phyloP scores from a whole-genome alignment of 35 echinoderm and acorn worm species.

The Ophiothrix spiculata region DNA sequence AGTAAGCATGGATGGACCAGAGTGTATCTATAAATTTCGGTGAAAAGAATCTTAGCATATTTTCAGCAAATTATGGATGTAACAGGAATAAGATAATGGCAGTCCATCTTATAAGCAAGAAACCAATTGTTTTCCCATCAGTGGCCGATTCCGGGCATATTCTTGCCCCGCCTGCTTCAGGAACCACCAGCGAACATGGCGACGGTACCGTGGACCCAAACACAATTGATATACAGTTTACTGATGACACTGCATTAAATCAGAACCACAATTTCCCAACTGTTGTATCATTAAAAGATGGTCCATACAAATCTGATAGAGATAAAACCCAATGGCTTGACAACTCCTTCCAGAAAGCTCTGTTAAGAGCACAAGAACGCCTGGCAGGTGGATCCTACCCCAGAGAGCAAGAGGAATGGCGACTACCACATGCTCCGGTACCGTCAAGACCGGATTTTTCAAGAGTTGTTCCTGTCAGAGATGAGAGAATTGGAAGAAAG shows the following conservation, averaged over 20 bases:
- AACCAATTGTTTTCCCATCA: not conserved
- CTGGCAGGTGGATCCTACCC: constrained; percentile 46
- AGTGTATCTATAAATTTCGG: too few species aligned
- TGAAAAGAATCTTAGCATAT: too few species aligned
- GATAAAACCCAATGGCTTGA: constrained; percentile 58
- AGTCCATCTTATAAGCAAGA: not conserved
- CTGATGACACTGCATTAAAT: not conserved
- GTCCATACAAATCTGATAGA: not conserved
- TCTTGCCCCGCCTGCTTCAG: not conserved
- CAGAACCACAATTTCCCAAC: not conserved
- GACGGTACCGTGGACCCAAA: too few species aligned
- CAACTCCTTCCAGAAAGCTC: constrained; percentile 64
- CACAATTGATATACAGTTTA: too few species aligned
- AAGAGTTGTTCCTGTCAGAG: constrained; percentile 14
- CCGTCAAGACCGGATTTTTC: constrained; percentile 84
- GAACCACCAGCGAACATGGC: not conserved
- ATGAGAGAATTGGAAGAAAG: constrained; percentile 1
- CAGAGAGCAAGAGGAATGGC: constrained; percentile 73
- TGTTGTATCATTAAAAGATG: not conserved
- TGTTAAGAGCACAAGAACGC: constrained; percentile 44
- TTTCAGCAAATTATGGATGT: too few species aligned
- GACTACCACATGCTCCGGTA: constrained; percentile 65
- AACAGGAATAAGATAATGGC: not conserved
- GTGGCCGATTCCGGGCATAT: not conserved
- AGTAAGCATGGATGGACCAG: too few species aligned